Evolutionary conservation across 2,797 vertebrate species (phyloP), one percentile per base, ranked within the genome.

Genomic region (Oophaga sylvatica): DNA sequence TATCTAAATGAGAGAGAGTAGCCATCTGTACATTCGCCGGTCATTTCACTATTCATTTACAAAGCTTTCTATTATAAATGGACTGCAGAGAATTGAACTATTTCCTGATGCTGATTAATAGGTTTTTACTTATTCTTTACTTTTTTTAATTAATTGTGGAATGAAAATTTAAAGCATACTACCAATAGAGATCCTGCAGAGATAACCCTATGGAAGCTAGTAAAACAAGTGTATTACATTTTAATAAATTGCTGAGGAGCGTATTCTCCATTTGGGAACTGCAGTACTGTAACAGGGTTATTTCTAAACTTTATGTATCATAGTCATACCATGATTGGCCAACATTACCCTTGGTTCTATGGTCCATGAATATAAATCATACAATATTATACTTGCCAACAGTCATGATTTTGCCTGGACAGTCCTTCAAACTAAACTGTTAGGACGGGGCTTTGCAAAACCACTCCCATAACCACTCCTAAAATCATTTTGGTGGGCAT

Each of bases 11-110:
- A 45, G 77, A 53, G 56, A n/a, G 67, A 60, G 22, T 31, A 45
- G 78, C 85, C 85, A 87, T 87, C 85, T 87, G 85, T 87, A 86
- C 65, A 62, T 81, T 81, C 20, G 31, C 65, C 48, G 45, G 73
- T 68, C 84, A 86, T 80, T 59, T 87, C 41, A 26, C 9, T 75
- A 81, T 81, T 60, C 45, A 35, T 53, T 53, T 68, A 70, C 70
- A 76, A n/a, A 70, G 65, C 29, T 57, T 68, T 87, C 59, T 87
- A 71, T 80, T 70, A 86, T 67, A 11, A 70, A 60, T 16, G 62
- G 48, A 29, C 84, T 41, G 48, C 22, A 7, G 62, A 68, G 63
- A 29, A n/a, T 63, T 59, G 57, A 60, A 63, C 41, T 19, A 11
- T 57, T 83, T 71, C 65, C 31, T 35, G 31, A 83, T 57, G 81